A percentile compares a stretch with the other conserved stretches of the same genome.
Evolutionary conservation across 92 coral and sea anemone species (phyloP).

Genomic region (Scolanthus callimorphus): DNA sequence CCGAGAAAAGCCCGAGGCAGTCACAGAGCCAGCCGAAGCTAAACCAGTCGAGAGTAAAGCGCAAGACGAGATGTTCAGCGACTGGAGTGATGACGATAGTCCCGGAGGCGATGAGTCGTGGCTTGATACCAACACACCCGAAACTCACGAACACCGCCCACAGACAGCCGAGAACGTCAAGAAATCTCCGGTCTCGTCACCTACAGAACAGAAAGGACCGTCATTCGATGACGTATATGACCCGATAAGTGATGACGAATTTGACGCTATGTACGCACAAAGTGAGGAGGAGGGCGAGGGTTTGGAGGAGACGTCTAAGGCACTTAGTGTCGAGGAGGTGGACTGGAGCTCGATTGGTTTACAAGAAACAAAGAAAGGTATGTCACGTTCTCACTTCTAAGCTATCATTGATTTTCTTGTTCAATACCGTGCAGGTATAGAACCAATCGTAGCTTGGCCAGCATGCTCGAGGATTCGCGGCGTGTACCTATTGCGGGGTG

Average conservation of each 20-base stretch:
- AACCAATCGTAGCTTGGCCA: too few relatives aligned
- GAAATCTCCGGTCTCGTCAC: conserved; percentile 4
- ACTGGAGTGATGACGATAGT: conserved; percentile 96
- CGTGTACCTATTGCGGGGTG: too few relatives aligned
- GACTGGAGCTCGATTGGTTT: conserved; percentile 97
- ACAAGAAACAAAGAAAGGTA: too few relatives aligned
- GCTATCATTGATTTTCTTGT: too few relatives aligned
- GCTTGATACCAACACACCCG: conserved; percentile 70
- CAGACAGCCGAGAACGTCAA: conserved; percentile 11
- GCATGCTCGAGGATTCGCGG: too few relatives aligned
- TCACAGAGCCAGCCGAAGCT: conserved; percentile 7
- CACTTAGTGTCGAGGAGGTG: conserved; percentile 86
- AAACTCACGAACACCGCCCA: conserved; percentile 30
- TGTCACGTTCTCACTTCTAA: too few relatives aligned
- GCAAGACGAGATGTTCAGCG: conserved; percentile 79
- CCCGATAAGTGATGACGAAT: conserved; percentile 98
- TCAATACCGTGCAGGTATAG: too few relatives aligned
- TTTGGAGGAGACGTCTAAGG: conserved; percentile 23
- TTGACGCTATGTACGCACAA: conserved; percentile 89
- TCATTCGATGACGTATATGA: conserved; percentile 96
- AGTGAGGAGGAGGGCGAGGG: conserved; percentile 68
- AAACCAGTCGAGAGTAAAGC: conserved; percentile 22
- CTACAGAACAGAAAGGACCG: conserved; percentile 43
- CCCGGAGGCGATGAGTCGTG: conserved; percentile 77
- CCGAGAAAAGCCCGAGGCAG: conserved; percentile 52